phyloP scores from a whole-genome alignment of 1,140 invertebrate genomes.

The Proales similis region DNA sequence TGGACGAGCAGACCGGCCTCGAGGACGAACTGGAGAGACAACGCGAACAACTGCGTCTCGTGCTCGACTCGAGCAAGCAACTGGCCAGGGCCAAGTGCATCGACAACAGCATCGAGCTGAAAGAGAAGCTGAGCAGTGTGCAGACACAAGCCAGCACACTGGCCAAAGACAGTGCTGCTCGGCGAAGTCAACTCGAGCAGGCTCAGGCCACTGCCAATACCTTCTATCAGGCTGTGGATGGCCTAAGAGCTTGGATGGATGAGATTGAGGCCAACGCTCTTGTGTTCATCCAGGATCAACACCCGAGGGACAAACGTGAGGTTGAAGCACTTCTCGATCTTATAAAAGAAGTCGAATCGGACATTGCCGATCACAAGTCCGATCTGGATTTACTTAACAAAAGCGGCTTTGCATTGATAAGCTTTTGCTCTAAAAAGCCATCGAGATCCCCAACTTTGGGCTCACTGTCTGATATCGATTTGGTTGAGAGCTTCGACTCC shows the following conservation, averaged over 20 bases:
- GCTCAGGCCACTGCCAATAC: background rate
- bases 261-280: too few relatives aligned
- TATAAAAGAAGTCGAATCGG: too few relatives aligned
- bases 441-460: too few relatives aligned
- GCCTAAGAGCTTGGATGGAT: background rate
- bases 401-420: background rate
- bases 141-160: conserved; percentile 10
- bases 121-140: conserved; percentile 17
- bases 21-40: background rate
- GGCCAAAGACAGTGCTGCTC: background rate
- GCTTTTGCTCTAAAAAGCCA: too few relatives aligned
- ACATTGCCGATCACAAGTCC: too few relatives aligned
- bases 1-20: conserved; percentile 3
- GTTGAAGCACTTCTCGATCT: too few relatives aligned
- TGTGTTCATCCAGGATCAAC: too few relatives aligned
- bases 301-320: too few relatives aligned
- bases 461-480: too few relatives aligned
- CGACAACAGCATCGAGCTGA: conserved; percentile 15
- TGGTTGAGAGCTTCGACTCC: too few relatives aligned
- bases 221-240: background rate
- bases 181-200: conserved; percentile 5
- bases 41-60: conserved; percentile 1
- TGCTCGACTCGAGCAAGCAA: conserved; percentile 10
- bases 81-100: conserved; percentile 3
- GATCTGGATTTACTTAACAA: conserved; percentile 3